Base-by-base conservation (phyloP, 2,113 vertebrate genomes). In the Planiliza haematocheilus region DNA sequence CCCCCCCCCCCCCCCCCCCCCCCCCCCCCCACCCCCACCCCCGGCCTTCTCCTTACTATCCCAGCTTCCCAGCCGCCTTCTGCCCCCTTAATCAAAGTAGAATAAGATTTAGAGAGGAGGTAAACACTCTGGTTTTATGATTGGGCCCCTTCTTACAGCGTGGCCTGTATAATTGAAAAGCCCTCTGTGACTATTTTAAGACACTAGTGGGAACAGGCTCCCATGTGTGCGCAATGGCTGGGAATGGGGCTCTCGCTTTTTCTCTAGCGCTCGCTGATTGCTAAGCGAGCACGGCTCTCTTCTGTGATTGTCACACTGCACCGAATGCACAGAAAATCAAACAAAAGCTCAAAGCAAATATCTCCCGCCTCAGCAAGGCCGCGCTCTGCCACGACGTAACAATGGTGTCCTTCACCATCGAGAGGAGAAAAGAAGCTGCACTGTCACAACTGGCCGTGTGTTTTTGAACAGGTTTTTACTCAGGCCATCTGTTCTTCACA, bases 161-260 rank as follows among this genome's bases (percentile, higher is more conserved):
- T 85, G 76, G 85, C 84, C 87, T 88, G 81, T 89, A 75, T 92
- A 93, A 93, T 91, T 93, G 91, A 91, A 93, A 93, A 93, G 91
- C 82, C 87, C 84, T 89, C 52, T 20, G 87, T 67, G 87, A 82
- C 90, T 93, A 93, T 93, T 93, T 92, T 90, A 82, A 86, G 91
- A 89, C 74, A 52, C 63, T 75, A 89, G 93, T 92, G 93, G 90
- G 92, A 94, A 93, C 86, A 83, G 73, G 61, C 58, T 87, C 72
- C 79, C 84, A 82, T 80, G 77, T 88, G 89, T 75, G 84, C 21
- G 70, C 77, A 50, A 76, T n/a, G 75, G 76, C 87, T 84, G 88
- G 77, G 83, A 88, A 88, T 56, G 77, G 86, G 79, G 74, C 84
- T 88, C 58, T 73, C 24, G 74, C 59, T 64, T 79, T 75, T 60